These are phyloP conservation scores for Xyliphius kryptos DNA, from an alignment of 2,113 vertebrate species.

Conservation along the genomic window DNA sequence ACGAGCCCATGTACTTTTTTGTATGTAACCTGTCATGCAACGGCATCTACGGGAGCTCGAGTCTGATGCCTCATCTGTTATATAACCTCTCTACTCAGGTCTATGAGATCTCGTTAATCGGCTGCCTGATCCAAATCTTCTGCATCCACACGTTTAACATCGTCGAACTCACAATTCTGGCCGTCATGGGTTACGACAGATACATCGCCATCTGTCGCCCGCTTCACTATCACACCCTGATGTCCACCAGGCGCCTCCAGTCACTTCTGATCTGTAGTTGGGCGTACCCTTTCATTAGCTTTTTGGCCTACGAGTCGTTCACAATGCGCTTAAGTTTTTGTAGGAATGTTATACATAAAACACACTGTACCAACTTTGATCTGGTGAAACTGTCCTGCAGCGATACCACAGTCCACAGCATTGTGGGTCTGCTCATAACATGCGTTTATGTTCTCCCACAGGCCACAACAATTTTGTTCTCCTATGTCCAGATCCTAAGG, in stretches of 20 bases:
- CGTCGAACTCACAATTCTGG: constrained; percentile 51
- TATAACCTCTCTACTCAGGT: constrained; percentile 32
- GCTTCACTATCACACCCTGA: constrained; percentile 47
- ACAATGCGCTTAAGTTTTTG: constrained; percentile 48
- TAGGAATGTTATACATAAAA: constrained; percentile 38
- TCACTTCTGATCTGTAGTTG: constrained; percentile 42
- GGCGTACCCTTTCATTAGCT: constrained; percentile 43
- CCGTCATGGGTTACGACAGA: constrained; percentile 54
- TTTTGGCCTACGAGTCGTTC: constrained; percentile 37
- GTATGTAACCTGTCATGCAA: constrained; percentile 46
- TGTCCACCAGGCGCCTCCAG: constrained; percentile 43
- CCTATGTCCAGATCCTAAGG: constrained; percentile 50
- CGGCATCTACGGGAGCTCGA: constrained; percentile 50
- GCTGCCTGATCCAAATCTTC: constrained; percentile 48
- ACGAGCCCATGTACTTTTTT: constrained; percentile 56
- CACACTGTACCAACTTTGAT: constrained; percentile 46
- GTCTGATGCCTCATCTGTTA: constrained; percentile 43
- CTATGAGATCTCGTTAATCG: constrained; percentile 40
- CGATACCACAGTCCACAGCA: constrained; percentile 37
- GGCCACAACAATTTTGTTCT: constrained; percentile 46
- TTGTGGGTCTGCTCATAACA: constrained; percentile 32
- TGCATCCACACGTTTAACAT: constrained; percentile 48
- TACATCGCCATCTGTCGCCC: constrained; percentile 55
- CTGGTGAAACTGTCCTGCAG: constrained; percentile 50
- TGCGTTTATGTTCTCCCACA: constrained; percentile 39